A percentile compares a stretch with the other conserved stretches of the same genome.
These are phyloP conservation scores for Fukomys damarensis DNA, from an alignment of 2,113 vertebrate genomes.

Conservation along the genomic window DNA sequence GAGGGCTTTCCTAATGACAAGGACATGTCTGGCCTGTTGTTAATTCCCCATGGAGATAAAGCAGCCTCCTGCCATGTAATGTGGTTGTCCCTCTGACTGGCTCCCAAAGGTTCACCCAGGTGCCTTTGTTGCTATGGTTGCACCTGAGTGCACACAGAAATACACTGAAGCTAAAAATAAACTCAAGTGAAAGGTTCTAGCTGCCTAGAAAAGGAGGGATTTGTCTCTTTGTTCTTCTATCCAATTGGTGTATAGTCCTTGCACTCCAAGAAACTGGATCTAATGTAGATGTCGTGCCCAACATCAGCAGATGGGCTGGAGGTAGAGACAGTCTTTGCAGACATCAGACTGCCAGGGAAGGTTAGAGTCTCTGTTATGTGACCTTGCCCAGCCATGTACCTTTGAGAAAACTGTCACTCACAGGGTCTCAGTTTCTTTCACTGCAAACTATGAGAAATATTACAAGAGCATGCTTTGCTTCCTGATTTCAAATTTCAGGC, in stretches of 20 bases:
- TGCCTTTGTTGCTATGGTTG: conserved; percentile 14
- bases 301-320: conserved; percentile 57
- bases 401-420: neutral
- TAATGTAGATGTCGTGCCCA: conserved; percentile 36
- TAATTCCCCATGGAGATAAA: neutral
- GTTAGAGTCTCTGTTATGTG: neutral
- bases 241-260: conserved; percentile 37
- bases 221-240: conserved; percentile 40
- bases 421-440: neutral
- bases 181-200: conserved; percentile 62
- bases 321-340: neutral
- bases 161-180: conserved; percentile 71
- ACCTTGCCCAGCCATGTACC: neutral
- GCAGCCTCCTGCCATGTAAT: neutral
- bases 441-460: neutral
- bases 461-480: neutral
- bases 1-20: neutral
- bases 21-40: neutral
- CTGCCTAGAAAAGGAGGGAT: conserved; percentile 38
- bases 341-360: neutral
- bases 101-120: neutral
- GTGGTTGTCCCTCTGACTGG: neutral
- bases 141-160: neutral
- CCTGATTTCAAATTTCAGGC: neutral
- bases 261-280: conserved; percentile 55